Base-by-base conservation (phyloP, 2,888 invertebrate genomes). In the Folsomia manolachei region DNA sequence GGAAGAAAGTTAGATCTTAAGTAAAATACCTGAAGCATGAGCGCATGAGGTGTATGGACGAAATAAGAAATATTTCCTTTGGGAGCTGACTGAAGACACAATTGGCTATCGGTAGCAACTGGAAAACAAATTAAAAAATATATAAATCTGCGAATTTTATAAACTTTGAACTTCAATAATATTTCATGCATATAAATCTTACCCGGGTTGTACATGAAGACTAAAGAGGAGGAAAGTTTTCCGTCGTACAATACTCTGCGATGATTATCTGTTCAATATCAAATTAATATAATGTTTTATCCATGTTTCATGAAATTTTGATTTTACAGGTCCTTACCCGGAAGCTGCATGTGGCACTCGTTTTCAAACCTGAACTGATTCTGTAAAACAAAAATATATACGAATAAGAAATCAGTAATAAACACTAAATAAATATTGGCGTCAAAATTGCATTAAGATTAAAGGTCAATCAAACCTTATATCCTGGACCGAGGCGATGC, bases 131-230 rank as follows among this genome's bases (percentile, higher is more conserved):
- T 39, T 39, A 39, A 14, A n/a, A n/a, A n/a, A 39, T 39, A 9
- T 39, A 14, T 39, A 39, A 39, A 39, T 9, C 14, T 39, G 39
- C 4, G 14, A 39, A 39, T 39, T n/a, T n/a, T n/a, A n/a, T n/a
- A n/a, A n/a, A n/a, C n/a, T n/a, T n/a, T n/a, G n/a, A n/a, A n/a
- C n/a, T n/a, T n/a, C n/a, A n/a, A n/a, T n/a, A n/a, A n/a, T n/a
- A n/a, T n/a, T n/a, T n/a, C n/a, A n/a, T n/a, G n/a, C n/a, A n/a
- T n/a, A n/a, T n/a, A n/a, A n/a, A n/a, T n/a, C n/a, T n/a, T n/a
- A n/a, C n/a, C n/a, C 76, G 99, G 99, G 86, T 98, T 99, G 88
- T 99, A 99, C 94, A 98, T 97, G 87, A 99, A 98, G 83, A 99
- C 95, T 84, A 99, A 94, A 80, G 94, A 94, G 82, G 91, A 93